A percentile compares a stretch with the other conserved stretches of the same genome.
These are phyloP conservation scores for Campaea margaritaria DNA, from an alignment of 2,888 invertebrate genomes.

Conservation along the genomic window DNA sequence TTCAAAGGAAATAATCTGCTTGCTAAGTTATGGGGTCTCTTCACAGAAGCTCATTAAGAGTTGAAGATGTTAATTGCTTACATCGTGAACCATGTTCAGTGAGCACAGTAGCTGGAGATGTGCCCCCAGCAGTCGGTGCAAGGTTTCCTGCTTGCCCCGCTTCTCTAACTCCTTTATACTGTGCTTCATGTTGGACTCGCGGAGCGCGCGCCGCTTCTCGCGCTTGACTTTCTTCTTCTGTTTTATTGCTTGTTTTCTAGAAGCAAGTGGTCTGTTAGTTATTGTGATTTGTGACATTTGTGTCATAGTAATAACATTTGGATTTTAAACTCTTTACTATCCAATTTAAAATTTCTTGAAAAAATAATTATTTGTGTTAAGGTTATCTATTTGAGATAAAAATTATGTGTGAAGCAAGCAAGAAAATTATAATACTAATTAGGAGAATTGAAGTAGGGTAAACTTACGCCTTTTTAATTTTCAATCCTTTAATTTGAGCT, in stretches of 20 bases:
- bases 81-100: conserved; percentile 82
- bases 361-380: too few relatives aligned
- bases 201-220: conserved; percentile 65
- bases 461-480: conserved; percentile 74
- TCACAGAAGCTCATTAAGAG: too few relatives aligned
- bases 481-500: conserved; percentile 55
- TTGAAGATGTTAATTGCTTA: conserved; percentile 31
- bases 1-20: too few relatives aligned
- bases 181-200: conserved; percentile 75
- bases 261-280: conserved; percentile 3
- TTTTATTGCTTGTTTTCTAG: conserved; percentile 64
- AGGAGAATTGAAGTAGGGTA: background rate
- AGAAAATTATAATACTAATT: background rate
- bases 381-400: too few relatives aligned
- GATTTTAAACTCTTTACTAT: too few relatives aligned
- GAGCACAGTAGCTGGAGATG: conserved; percentile 89
- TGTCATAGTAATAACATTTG: too few relatives aligned
- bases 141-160: conserved; percentile 79
- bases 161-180: conserved; percentile 68
- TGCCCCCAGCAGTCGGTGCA: conserved; percentile 85
- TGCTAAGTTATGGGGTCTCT: too few relatives aligned
- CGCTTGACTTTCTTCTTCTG: conserved; percentile 66
- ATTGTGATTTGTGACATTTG: too few relatives aligned
- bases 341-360: too few relatives aligned
- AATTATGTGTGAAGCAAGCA: background rate